phyloP scores from a whole-genome alignment of 2,888 invertebrate genomes.

The Synanthedon andrenaeformis region DNA sequence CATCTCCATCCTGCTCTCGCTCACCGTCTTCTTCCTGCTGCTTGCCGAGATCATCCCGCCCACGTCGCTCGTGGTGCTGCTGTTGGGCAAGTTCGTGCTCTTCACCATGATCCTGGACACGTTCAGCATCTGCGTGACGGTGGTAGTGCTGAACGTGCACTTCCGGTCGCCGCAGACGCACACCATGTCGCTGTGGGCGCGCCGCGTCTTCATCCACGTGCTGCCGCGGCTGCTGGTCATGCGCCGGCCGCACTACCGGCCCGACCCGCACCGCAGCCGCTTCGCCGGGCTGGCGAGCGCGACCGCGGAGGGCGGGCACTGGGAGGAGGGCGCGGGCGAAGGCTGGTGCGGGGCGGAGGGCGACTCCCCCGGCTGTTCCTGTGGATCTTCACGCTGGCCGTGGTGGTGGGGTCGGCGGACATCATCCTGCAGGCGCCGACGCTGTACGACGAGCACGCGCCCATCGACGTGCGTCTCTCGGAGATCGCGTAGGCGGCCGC shows the following conservation, averaged over 20 bases:
- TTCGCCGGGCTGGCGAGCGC: slow-evolving; percentile 38
- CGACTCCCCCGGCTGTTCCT: slow-evolving; percentile 81
- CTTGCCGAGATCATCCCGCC: slow-evolving; percentile 74
- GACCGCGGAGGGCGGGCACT: slow-evolving; percentile 16
- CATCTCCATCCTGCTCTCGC: too few species aligned
- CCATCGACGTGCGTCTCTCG: slow-evolving; percentile 88
- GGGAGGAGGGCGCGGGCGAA: slow-evolving; percentile 19
- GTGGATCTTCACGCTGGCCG: slow-evolving; percentile 97
- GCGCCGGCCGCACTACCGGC: slow-evolving; percentile 81
- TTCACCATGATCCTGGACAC: slow-evolving; percentile 97
- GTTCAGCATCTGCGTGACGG: slow-evolving; percentile 94
- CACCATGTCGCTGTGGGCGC: too few species aligned
- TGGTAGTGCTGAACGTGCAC: slow-evolving; percentile 96
- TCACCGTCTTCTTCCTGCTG: slow-evolving; percentile 96
- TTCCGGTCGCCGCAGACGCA: too few species aligned
- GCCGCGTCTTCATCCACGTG: slow-evolving; percentile 95
- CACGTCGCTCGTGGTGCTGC: slow-evolving; percentile 91
- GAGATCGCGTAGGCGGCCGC: slow-evolving; percentile 91
- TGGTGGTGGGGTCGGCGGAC: slow-evolving; percentile 94
- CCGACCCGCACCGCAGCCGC: slow-evolving; percentile 72
- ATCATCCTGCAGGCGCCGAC: too few species aligned
- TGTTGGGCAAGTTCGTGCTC: slow-evolving; percentile 93
- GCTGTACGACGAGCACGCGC: slow-evolving; percentile 89
- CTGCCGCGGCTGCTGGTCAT: slow-evolving; percentile 93
- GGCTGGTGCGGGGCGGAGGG: slow-evolving; percentile 18